These are phyloP conservation scores for Pristiophorus japonicus DNA, from an alignment of 2,113 vertebrate genomes.

Conservation along the genomic window DNA sequence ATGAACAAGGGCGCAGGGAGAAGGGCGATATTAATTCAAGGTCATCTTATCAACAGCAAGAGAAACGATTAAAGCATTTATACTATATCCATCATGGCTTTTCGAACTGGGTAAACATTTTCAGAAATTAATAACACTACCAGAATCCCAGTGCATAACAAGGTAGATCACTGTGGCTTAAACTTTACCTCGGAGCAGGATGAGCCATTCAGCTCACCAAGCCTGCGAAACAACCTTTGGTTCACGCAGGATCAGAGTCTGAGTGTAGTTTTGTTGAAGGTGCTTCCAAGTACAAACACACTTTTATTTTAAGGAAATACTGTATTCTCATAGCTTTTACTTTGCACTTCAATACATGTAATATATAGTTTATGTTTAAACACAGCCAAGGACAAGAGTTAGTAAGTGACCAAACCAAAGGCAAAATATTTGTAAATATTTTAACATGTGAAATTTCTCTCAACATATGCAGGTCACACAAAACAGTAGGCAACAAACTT, in stretches of 20 bases:
- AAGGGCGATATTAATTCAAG: not conserved
- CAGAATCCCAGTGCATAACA: not conserved
- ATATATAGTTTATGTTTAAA: not conserved
- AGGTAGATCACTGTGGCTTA: not conserved
- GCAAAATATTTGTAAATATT: conserved; percentile 18
- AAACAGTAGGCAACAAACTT: conserved; percentile 57
- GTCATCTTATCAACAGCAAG: not conserved
- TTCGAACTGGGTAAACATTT: not conserved
- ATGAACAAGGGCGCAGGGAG: not conserved
- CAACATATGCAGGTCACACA: conserved; percentile 56
- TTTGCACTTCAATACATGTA: too few species aligned
- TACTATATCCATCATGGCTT: not conserved
- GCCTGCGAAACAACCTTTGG: not conserved
- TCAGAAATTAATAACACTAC: not conserved
- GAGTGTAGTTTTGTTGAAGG: not conserved
- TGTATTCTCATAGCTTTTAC: not conserved
- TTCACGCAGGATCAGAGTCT: not conserved
- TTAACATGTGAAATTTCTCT: conserved; percentile 40
- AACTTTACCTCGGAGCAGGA: not conserved
- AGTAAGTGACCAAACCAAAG: not conserved
- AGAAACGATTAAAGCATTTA: not conserved
- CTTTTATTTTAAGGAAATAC: not conserved
- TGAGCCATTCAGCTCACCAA: not conserved
- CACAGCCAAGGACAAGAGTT: not conserved
- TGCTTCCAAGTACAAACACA: not conserved